phyloP scores from a whole-genome alignment of 2,888 invertebrate genomes.

The Tipula confusa region DNA sequence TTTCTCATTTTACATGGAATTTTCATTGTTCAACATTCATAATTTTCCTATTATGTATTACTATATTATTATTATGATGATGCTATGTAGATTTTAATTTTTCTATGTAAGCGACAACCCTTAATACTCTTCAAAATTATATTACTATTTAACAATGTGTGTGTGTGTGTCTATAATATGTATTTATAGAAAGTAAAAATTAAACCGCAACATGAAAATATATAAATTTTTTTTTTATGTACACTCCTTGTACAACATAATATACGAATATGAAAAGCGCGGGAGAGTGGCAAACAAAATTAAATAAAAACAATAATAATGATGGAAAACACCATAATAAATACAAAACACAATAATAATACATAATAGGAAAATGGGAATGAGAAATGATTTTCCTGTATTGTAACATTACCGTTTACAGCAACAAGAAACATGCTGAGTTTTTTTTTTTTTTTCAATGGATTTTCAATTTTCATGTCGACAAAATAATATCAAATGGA shows the following conservation, averaged over 20 bases:
- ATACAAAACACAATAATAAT: not conserved
- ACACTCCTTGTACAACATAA: not conserved
- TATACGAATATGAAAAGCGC: too few species aligned
- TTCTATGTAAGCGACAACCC: not conserved
- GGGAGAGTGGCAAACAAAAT: not conserved
- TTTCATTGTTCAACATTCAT: not conserved
- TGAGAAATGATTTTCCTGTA: not conserved
- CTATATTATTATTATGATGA: not conserved
- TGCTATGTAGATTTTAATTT: not conserved
- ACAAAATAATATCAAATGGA: not conserved
- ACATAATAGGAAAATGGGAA: not conserved
- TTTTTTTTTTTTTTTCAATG: not conserved
- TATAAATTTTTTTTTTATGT: not conserved
- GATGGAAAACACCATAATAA: not conserved
- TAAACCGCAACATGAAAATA: not conserved
- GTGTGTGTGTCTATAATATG: not conserved
- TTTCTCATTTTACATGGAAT: not conserved
- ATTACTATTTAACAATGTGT: not conserved
- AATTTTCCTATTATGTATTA: not conserved
- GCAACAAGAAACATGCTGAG: not conserved
- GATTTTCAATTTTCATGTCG: constrained; percentile 14
- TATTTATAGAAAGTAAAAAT: not conserved
- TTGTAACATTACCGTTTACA: not conserved
- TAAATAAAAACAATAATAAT: constrained; percentile 9
- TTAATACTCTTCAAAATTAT: not conserved